Evolutionary conservation across 1,140 invertebrate species (phyloP).

Genomic region (Trichomalopsis sarcophagae): DNA sequence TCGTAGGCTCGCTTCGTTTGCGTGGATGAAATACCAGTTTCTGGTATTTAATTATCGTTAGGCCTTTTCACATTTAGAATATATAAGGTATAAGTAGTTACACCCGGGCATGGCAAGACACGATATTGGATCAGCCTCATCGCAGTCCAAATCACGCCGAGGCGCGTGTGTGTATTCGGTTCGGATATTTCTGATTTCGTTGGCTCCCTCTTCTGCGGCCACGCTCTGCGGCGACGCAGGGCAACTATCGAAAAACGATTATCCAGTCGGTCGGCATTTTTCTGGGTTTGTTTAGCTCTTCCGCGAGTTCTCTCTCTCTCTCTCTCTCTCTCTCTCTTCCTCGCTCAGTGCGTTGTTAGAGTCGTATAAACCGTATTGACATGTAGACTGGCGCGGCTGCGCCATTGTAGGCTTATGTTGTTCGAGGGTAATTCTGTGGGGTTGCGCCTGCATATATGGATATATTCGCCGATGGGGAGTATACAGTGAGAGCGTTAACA

Average conservation of each 20-base stretch:
- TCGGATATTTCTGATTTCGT: background rate
- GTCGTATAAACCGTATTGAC: constrained; percentile 36
- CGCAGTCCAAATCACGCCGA: background rate
- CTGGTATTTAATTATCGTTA: background rate
- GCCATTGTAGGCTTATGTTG: background rate
- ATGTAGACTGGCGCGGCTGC: background rate
- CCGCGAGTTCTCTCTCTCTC: background rate
- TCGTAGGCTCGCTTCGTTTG: background rate
- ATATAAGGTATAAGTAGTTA: background rate
- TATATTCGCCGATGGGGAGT: background rate
- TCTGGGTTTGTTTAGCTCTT: constrained; percentile 55
- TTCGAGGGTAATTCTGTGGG: background rate
- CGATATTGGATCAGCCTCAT: background rate
- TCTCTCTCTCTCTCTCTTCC: background rate
- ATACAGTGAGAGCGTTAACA: background rate
- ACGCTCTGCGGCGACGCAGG: constrained; percentile 38
- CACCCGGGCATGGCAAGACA: too few species aligned
- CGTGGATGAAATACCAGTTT: background rate
- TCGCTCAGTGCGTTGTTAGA: background rate
- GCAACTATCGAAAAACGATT: constrained; percentile 59
- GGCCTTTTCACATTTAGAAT: too few species aligned
- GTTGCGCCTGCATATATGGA: background rate
- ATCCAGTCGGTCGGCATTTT: constrained; percentile 52
- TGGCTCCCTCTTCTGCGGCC: background rate
- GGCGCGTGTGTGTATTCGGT: background rate